phyloP scores from a whole-genome alignment of 1,140 invertebrate genomes.

The Schmidtea mediterranea region DNA sequence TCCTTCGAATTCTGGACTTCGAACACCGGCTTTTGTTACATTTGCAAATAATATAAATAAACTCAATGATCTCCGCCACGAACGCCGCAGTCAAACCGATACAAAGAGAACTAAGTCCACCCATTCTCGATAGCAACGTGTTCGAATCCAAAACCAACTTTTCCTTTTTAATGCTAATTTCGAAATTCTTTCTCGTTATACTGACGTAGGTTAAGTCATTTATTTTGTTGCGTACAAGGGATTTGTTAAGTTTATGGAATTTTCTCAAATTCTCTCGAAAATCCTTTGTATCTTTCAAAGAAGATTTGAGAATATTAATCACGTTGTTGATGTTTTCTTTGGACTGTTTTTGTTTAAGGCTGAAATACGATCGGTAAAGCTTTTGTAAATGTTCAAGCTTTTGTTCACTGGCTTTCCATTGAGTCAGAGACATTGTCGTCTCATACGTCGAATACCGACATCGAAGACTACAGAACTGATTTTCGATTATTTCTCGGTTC shows the following conservation, averaged over 20 bases:
- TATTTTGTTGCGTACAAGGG: too few relatives aligned
- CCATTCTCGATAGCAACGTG: not conserved
- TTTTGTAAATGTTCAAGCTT: not conserved
- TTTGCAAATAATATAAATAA: conserved; percentile 2
- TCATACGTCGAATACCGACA: not conserved
- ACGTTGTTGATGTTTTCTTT: not conserved
- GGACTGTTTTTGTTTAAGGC: not conserved
- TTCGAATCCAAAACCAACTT: not conserved
- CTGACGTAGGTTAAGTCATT: not conserved
- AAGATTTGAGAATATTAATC: not conserved
- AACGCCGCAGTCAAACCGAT: conserved; percentile 1
- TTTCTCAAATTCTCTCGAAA: not conserved
- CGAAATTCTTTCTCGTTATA: not conserved
- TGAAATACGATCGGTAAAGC: not conserved
- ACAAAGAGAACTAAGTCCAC: conserved; percentile 3
- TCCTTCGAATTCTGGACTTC: too few relatives aligned
- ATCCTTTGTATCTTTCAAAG: not conserved
- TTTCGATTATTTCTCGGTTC: not conserved
- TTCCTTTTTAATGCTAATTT: not conserved
- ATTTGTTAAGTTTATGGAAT: not conserved
- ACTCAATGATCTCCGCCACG: conserved; percentile 3
- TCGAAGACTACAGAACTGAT: not conserved
- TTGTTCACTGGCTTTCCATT: not conserved
- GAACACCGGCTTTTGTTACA: too few relatives aligned
- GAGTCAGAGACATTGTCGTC: not conserved